Conservation (phyloP, 2,888 invertebrate species). For the Hipparchia sbordonii region DNA sequence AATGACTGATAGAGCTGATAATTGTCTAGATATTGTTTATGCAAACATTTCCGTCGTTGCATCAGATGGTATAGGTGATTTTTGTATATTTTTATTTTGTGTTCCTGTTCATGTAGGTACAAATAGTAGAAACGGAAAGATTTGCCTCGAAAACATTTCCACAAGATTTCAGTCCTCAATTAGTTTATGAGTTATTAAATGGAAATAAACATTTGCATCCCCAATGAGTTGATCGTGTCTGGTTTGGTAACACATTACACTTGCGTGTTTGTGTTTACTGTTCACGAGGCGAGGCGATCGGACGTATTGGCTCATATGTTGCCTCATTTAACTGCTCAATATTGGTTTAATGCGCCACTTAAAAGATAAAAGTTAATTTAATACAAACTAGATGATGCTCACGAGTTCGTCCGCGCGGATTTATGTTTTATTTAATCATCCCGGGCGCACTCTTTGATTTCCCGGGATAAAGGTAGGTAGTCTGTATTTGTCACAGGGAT, state of each 20-base stretch:
- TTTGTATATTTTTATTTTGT: too few relatives aligned
- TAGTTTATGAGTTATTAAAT: neutral
- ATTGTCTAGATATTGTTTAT: too few relatives aligned
- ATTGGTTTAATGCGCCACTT: conserved; percentile 17
- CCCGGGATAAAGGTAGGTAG: too few relatives aligned
- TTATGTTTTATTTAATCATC: too few relatives aligned
- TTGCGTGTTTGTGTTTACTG: conserved; percentile 8
- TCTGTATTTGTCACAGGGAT: too few relatives aligned
- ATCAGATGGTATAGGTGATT: too few relatives aligned
- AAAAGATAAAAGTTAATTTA: conserved; percentile 11
- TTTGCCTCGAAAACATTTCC: neutral
- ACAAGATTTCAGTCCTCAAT: neutral
- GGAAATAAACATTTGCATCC: conserved; percentile 9
- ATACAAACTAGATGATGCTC: neutral
- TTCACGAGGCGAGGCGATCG: conserved; percentile 12
- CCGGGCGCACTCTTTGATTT: too few relatives aligned
- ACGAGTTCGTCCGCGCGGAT: too few relatives aligned
- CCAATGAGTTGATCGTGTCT: conserved; percentile 1
- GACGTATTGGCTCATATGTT: conserved; percentile 12
- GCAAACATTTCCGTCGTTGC: too few relatives aligned
- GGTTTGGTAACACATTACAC: neutral
- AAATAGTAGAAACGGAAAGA: too few relatives aligned
- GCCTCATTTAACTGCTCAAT: conserved; percentile 8
- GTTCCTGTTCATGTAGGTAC: too few relatives aligned
- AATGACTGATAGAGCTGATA: too few relatives aligned